phyloP scores from a whole-genome alignment of 37 sponge, comb jelly and placozoan genomes.

The Cladorhizidae sp. region DNA sequence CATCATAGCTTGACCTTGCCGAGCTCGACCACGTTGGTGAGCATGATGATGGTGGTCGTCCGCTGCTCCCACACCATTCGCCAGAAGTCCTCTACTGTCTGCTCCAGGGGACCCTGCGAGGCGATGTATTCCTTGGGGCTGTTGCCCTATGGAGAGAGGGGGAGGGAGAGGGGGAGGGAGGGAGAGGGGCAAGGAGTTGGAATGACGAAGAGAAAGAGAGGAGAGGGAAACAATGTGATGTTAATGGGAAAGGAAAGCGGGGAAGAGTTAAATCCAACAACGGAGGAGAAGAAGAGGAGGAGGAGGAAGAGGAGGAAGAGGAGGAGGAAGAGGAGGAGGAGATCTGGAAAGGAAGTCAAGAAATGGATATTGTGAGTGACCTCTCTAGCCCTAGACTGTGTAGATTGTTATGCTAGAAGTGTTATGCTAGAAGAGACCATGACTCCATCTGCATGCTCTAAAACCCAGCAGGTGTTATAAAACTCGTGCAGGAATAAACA shows the following conservation, averaged over 20 bases:
- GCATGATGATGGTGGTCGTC: slow-evolving; percentile 81
- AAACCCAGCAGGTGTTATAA: too few relatives aligned
- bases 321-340: not conserved
- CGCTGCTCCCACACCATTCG: slow-evolving; percentile 95
- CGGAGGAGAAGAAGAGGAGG: not conserved
- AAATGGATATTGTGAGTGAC: too few relatives aligned
- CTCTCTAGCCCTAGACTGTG: too few relatives aligned
- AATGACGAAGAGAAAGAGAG: not conserved
- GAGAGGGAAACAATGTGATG: not conserved
- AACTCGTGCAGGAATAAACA: too few relatives aligned
- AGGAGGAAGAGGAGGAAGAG: not conserved
- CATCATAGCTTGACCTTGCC: slow-evolving; percentile 49
- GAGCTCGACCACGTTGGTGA: slow-evolving; percentile 81
- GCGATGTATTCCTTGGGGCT: slow-evolving; percentile 84
- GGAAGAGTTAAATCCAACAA: not conserved
- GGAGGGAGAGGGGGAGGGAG: slow-evolving; percentile 8
- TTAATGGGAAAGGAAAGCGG: not conserved
- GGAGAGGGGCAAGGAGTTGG: not conserved
- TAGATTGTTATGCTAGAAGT: too few relatives aligned
- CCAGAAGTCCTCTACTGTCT: slow-evolving; percentile 90
- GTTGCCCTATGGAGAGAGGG: slow-evolving; percentile 49
- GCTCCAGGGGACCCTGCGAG: slow-evolving; percentile 76
- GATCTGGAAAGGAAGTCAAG: too few relatives aligned
- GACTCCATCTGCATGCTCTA: too few relatives aligned
- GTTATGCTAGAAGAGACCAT: too few relatives aligned